Evolutionary conservation across 2,888 invertebrate genomes (phyloP), one percentile per base, ranked within the genome.

Genomic region (Micropterix aruncella): DNA sequence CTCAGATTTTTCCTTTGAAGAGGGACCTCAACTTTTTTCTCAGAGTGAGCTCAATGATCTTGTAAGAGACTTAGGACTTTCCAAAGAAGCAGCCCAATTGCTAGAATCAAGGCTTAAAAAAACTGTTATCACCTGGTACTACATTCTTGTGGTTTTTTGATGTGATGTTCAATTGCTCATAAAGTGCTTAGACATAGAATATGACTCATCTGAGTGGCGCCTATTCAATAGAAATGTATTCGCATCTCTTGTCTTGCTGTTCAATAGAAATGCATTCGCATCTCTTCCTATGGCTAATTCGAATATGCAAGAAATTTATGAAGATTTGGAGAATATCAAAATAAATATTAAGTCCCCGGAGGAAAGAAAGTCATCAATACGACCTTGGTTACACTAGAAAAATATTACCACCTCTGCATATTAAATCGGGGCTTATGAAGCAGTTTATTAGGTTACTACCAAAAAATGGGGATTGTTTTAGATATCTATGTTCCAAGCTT

Each of bases 101-200:
- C 36, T 27, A 27, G 12, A 12, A 27, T 27, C 36, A 27, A 27
- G 36, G 36, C 36, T 27, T 9, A 27, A 12, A n/a, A n/a, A n/a
- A n/a, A n/a, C 36, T 9, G 12, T 27, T 9, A 27, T 9, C 7
- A 27, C n/a, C 36, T 27, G 36, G 7, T 27, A 27, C n/a, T n/a
- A 27, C n/a, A 9, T 27, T 27, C 36, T 7, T 27, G 36, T 44
- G 7, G 44, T 44, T 43, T 44, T 17, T 44, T 44, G 39, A 3
- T 41, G 18, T 44, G 17, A 44, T 44, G 43, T 44, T 44, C 44
- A 16, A 9, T 38, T 38, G 42, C 44, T 44, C n/a, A 44, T 18
- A 14, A 44, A 44, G 4, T 44, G 16, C 43, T 44, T 44, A 41
- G 44, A 44, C 16, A 44, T 44, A 44, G 39, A 44, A 44, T 44